Conservation (phyloP, 2,113 vertebrate genomes). For the Saguinus midas region DNA sequence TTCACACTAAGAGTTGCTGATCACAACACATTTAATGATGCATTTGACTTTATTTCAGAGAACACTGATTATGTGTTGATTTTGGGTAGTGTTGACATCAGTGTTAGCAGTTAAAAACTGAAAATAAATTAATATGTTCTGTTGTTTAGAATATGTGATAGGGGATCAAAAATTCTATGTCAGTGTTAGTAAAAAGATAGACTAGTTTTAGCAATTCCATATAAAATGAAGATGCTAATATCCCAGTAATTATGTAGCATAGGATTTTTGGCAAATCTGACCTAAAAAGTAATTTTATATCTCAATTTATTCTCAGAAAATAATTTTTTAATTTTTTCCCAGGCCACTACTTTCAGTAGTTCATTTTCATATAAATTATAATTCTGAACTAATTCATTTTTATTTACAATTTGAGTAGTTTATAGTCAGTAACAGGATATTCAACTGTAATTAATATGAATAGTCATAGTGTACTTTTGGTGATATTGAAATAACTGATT, state of each 20-base stretch:
- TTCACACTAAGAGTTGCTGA: constrained; percentile 22
- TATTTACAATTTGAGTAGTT: not conserved
- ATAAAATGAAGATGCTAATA: not conserved
- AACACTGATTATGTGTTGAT: constrained; percentile 45
- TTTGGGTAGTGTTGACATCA: constrained; percentile 52
- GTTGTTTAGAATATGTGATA: constrained; percentile 45
- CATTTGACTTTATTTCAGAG: constrained; percentile 60
- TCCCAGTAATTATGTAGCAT: not conserved
- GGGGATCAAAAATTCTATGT: not conserved
- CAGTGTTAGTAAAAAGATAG: not conserved
- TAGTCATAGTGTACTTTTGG: not conserved
- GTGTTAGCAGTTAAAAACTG: constrained; percentile 41
- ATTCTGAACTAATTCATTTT: not conserved
- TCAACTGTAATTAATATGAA: not conserved
- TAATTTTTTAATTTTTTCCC: not conserved
- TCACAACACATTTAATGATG: constrained; percentile 67
- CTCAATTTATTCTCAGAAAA: not conserved
- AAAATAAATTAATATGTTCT: constrained; percentile 57
- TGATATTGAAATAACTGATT: not conserved
- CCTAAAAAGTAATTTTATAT: not conserved
- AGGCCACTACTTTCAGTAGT: not conserved
- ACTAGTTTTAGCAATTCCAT: not conserved
- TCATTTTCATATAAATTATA: not conserved
- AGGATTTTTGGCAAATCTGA: not conserved
- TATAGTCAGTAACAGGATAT: not conserved